Evolutionary conservation across 2,113 vertebrate species (phyloP).

Genomic region (Chamaetylas fuelleborni): DNA sequence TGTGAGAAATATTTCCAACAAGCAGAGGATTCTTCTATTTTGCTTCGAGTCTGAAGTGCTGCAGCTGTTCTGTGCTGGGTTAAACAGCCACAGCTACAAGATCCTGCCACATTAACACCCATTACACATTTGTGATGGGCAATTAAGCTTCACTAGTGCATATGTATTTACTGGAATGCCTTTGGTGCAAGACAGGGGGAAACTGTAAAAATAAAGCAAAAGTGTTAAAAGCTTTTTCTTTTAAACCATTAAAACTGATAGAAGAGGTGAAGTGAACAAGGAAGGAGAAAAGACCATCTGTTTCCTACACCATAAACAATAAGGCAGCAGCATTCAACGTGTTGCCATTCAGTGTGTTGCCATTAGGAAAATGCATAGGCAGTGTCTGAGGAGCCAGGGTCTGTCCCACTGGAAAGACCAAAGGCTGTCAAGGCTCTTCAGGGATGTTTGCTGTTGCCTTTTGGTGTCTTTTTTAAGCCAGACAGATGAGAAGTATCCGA

Average conservation of each 20-base stretch:
- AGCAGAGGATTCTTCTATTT: neutral
- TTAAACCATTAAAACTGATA: neutral
- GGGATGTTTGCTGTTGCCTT: neutral
- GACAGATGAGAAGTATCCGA: neutral
- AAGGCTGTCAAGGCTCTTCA: neutral
- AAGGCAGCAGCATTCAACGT: neutral
- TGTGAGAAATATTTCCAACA: neutral
- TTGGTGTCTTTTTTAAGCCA: neutral
- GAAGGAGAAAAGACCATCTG: neutral
- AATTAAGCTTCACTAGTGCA: constrained; percentile 19
- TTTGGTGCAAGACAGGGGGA: neutral
- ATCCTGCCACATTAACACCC: neutral
- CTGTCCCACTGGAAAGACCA: neutral
- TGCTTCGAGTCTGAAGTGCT: neutral
- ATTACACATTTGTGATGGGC: neutral
- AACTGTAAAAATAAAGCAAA: neutral
- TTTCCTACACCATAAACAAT: neutral
- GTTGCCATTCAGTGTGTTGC: neutral
- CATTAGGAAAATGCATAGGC: neutral
- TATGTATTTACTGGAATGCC: neutral
- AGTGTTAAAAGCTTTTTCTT: constrained; percentile 5
- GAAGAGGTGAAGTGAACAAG: neutral
- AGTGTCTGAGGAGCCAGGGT: neutral
- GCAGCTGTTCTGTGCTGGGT: neutral
- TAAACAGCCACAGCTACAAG: neutral